phyloP scores from a whole-genome alignment of 2,888 invertebrate species.

The Myopa testacea region DNA sequence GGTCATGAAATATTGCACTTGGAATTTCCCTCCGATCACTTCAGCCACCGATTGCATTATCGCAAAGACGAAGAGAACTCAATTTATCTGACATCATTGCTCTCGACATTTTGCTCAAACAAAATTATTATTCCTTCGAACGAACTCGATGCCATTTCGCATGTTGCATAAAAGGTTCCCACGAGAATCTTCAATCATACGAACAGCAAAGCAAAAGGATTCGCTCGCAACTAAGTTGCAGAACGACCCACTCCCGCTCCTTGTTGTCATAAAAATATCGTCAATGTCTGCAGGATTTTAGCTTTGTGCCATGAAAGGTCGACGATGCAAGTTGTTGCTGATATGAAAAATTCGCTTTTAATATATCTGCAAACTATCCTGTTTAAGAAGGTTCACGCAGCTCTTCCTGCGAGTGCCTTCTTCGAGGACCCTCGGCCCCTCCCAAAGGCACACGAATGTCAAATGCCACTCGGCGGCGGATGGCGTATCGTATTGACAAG shows the following conservation, averaged over 20 bases:
- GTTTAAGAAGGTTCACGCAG: not conserved
- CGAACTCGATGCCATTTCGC: constrained; percentile 5
- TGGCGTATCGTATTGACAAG: not conserved
- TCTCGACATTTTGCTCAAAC: constrained; percentile 15
- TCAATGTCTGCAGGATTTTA: not conserved
- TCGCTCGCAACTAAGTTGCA: constrained; percentile 35
- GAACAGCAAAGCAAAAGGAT: constrained; percentile 18
- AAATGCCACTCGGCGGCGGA: not conserved
- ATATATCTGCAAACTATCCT: not conserved
- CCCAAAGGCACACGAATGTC: not conserved
- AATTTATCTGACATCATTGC: constrained; percentile 36
- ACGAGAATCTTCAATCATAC: constrained; percentile 24
- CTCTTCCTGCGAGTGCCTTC: not conserved
- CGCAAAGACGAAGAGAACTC: constrained; percentile 29
- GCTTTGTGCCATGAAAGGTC: not conserved
- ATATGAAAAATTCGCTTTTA: constrained; percentile 13
- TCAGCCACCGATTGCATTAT: constrained; percentile 24
- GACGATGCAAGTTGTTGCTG: not conserved
- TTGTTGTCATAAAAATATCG: not conserved
- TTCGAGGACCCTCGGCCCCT: not conserved
- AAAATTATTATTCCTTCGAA: constrained; percentile 24
- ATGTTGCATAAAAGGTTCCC: constrained; percentile 21
- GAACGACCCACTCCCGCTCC: constrained; percentile 7
- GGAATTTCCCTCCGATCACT: constrained; percentile 30
- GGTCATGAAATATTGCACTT: constrained; percentile 16